A percentile compares a stretch with the other conserved stretches of the same genome.
Conservation (phyloP, 2,888 invertebrate genomes). For the Malachius bipustulatus region DNA sequence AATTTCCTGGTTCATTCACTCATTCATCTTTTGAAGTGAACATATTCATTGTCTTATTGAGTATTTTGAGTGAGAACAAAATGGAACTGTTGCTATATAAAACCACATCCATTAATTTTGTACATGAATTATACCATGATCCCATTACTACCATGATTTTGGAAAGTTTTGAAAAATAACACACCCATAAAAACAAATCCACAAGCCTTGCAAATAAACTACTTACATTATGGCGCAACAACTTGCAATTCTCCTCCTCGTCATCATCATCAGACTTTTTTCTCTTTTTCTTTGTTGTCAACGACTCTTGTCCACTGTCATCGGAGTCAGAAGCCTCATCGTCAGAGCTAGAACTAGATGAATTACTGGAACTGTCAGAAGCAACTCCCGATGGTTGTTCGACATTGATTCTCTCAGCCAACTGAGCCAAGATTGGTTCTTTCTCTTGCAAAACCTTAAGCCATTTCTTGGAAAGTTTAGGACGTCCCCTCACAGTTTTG, state of each 20-base stretch:
- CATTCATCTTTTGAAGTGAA: no score
- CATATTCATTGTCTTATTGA: no score
- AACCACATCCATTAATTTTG: no score
- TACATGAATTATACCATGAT: no score
- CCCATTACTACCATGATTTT: no score
- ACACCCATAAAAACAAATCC: no score
- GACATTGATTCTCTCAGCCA: slow-evolving; percentile 76
- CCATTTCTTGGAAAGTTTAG: slow-evolving; percentile 93
- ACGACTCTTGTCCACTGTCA: slow-evolving; percentile 81
- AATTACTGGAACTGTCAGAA: slow-evolving; percentile 87
- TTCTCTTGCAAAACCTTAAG: slow-evolving; percentile 47
- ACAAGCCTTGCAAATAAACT: no score
- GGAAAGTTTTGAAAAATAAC: no score
- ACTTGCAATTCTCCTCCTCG: slow-evolving; percentile 29
- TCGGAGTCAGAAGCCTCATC: slow-evolving; percentile 30
- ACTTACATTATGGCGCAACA: slow-evolving; percentile 25
- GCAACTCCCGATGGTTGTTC: slow-evolving; percentile 80
- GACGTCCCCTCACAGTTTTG: slow-evolving; percentile 85
- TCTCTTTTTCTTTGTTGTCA: slow-evolving; percentile 74
- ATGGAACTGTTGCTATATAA: no score
- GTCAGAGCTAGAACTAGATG: slow-evolving; percentile 40
- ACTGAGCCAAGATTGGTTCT: slow-evolving; percentile 63
- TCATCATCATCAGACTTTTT: slow-evolving; percentile 42
- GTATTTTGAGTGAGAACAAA: no score
- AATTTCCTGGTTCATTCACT: no score